Evolutionary conservation across 2,888 invertebrate genomes (phyloP).

Genomic region (Clanis bilineata): DNA sequence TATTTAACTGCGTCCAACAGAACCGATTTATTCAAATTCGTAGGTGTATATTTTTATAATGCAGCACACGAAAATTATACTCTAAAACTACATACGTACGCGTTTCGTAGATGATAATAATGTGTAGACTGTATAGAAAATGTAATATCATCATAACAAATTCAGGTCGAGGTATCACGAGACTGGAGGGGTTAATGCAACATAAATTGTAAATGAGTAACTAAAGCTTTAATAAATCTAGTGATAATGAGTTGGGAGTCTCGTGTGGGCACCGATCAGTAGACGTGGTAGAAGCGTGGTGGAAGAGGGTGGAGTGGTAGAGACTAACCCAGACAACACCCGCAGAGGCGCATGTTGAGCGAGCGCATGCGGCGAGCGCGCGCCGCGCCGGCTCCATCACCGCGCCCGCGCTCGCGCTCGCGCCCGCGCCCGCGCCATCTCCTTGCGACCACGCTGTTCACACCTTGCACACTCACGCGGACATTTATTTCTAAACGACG

Average conservation of each 20-base stretch:
- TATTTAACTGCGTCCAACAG: background rate
- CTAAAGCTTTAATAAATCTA: background rate
- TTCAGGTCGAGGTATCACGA: background rate
- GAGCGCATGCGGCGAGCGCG: slow-evolving; percentile 61
- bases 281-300: background rate
- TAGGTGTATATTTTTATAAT: background rate
- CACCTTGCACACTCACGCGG: slow-evolving; percentile 65
- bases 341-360: slow-evolving; percentile 76
- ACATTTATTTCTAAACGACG: slow-evolving; percentile 63
- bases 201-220: background rate
- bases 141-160: background rate
- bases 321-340: slow-evolving; percentile 77
- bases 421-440: slow-evolving; percentile 64
- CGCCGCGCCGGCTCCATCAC: slow-evolving; percentile 58
- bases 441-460: slow-evolving; percentile 39
- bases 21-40: background rate
- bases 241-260: background rate
- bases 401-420: slow-evolving; percentile 63
- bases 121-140: background rate
- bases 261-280: background rate
- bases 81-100: slow-evolving; percentile 2
- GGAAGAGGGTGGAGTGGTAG: background rate
- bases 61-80: background rate
- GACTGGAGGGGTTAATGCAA: background rate
- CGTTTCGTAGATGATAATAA: background rate